phyloP scores from a whole-genome alignment of 2,888 invertebrate species.

The Pardosa pseudoannulata region DNA sequence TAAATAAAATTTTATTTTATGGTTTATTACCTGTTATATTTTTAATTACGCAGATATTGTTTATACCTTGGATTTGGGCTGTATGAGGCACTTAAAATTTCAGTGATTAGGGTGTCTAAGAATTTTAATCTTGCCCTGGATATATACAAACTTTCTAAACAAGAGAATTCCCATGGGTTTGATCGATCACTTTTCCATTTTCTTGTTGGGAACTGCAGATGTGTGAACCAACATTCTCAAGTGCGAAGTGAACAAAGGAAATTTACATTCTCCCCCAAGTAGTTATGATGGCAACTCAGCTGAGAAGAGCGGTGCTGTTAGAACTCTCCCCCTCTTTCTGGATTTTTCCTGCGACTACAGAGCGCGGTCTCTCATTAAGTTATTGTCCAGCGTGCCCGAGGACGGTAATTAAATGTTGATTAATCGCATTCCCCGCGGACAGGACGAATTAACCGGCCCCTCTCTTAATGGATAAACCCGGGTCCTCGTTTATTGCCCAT shows the following conservation, averaged over 20 bases:
- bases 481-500: slow-evolving; percentile 10
- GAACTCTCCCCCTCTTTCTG: neutral
- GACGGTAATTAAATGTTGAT: slow-evolving; percentile 65
- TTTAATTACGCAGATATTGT: no score
- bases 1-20: no score
- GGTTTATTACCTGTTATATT: no score
- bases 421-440: slow-evolving; percentile 29
- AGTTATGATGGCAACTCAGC: neutral
- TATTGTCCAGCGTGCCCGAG: slow-evolving; percentile 27
- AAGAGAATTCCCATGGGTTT: no score
- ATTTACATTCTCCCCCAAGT: neutral
- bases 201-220: no score
- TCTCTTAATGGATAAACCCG: slow-evolving; percentile 45
- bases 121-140: no score
- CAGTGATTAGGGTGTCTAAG: no score
- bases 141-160: no score
- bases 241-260: neutral
- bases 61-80: no score
- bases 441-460: slow-evolving; percentile 46
- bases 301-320: neutral
- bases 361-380: slow-evolving; percentile 20
- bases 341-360: neutral
- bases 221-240: no score
- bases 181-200: no score
- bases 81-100: no score